Conservation (phyloP, 2,113 vertebrate genomes). For the Heterotilapia buettikoferi region DNA sequence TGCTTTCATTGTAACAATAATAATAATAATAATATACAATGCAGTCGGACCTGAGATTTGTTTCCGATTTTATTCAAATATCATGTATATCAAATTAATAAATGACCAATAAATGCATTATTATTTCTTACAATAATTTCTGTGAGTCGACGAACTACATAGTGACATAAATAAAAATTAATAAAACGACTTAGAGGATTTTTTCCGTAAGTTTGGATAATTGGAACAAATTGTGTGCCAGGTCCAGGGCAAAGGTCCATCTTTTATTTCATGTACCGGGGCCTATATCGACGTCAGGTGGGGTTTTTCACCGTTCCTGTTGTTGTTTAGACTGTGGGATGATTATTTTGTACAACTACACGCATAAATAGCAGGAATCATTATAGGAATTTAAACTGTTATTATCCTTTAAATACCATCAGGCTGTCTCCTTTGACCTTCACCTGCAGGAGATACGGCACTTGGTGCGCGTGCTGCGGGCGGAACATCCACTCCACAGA, state of each 20-base stretch:
- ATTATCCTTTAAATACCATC: background rate
- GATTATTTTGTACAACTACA: accelerated
- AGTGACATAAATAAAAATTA: background rate
- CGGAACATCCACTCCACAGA: constrained; percentile 93
- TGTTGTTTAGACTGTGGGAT: background rate
- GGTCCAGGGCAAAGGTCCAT: too few relatives aligned
- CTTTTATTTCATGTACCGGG: background rate
- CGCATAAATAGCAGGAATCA: background rate
- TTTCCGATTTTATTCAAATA: background rate
- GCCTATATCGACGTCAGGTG: background rate
- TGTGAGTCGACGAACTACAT: background rate
- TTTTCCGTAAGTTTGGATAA: background rate
- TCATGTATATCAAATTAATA: background rate
- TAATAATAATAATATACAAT: background rate
- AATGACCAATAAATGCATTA: background rate
- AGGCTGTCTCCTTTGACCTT: background rate
- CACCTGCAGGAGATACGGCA: constrained; percentile 86
- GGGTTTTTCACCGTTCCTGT: accelerated
- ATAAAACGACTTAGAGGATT: background rate
- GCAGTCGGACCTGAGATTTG: background rate
- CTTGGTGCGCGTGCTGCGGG: constrained; percentile 92
- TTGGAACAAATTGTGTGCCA: background rate
- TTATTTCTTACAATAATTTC: background rate
- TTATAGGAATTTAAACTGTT: background rate
- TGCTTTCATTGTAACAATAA: background rate